These are phyloP conservation scores for Channallabes apus DNA, from an alignment of 2,797 vertebrate genomes.

Conservation along the genomic window DNA sequence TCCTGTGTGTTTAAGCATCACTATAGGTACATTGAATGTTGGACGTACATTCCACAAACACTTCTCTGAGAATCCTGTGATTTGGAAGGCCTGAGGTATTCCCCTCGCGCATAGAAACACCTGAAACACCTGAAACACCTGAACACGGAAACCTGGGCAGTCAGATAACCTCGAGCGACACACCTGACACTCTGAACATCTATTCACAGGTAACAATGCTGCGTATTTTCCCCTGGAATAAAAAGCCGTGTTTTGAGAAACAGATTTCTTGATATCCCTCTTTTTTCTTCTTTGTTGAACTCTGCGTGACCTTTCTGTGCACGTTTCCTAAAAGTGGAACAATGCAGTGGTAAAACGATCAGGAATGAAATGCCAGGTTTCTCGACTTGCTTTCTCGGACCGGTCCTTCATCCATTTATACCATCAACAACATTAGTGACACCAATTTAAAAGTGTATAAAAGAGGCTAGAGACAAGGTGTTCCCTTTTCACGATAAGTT, in stretches of 20 bases:
- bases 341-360: background rate
- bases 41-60: slow-evolving; percentile 5
- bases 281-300: background rate
- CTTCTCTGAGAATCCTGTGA: background rate
- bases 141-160: background rate
- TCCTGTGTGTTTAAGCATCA: background rate
- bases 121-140: slow-evolving; percentile 4
- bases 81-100: background rate
- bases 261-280: background rate
- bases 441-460: background rate
- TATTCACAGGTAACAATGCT: background rate
- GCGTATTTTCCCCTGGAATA: background rate
- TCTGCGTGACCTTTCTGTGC: background rate
- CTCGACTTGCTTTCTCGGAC: no score
- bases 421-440: background rate
- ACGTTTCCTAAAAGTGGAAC: background rate
- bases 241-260: background rate
- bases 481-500: background rate
- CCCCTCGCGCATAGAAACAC: background rate
- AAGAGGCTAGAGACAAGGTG: background rate
- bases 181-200: slow-evolving; percentile 1
- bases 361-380: background rate
- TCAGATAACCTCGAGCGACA: background rate
- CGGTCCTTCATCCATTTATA: background rate
- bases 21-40: background rate